Conservation (phyloP, 2,888 invertebrate species). For the Leuctra nigra region DNA sequence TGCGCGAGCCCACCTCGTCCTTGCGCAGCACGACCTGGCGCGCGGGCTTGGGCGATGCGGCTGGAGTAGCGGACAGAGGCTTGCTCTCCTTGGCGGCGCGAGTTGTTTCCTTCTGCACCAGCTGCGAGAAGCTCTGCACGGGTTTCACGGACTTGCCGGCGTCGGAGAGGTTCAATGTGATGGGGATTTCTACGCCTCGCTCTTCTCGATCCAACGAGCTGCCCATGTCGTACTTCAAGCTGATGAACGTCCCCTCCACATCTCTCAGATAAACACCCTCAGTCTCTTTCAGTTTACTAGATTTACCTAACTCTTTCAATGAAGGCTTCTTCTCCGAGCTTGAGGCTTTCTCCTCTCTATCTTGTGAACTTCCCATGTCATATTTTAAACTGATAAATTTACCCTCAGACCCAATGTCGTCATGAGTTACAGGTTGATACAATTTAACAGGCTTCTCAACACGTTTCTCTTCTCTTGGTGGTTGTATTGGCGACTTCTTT, state of each 20-base stretch:
- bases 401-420: background rate
- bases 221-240: slow-evolving; percentile 1
- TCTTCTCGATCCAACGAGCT: slow-evolving; percentile 11
- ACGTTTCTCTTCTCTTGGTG: background rate
- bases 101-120: slow-evolving; percentile 19
- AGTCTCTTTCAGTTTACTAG: background rate
- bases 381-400: slow-evolving; percentile 1
- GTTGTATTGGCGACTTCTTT: background rate
- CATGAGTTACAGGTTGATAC: background rate
- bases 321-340: background rate
- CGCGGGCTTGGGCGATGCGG: slow-evolving; percentile 27
- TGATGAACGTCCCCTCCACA: slow-evolving; percentile 1
- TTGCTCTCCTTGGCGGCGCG: background rate
- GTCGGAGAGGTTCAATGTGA: slow-evolving; percentile 25
- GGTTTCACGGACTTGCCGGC: slow-evolving; percentile 19
- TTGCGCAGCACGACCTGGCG: slow-evolving; percentile 30
- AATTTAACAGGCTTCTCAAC: too few species aligned
- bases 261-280: background rate
- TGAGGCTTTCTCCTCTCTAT: background rate
- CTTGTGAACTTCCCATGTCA: background rate
- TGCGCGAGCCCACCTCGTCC: slow-evolving; percentile 40
- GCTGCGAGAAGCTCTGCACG: slow-evolving; percentile 24
- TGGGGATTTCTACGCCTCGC: slow-evolving; percentile 25
- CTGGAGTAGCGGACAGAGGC: slow-evolving; percentile 17
- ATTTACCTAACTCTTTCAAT: slow-evolving; percentile 1